Percentiles rank a stretch among this genome's conserved stretches.
Conservation (phyloP, 2,888 invertebrate genomes). For the Drosophila diplacantha region DNA sequence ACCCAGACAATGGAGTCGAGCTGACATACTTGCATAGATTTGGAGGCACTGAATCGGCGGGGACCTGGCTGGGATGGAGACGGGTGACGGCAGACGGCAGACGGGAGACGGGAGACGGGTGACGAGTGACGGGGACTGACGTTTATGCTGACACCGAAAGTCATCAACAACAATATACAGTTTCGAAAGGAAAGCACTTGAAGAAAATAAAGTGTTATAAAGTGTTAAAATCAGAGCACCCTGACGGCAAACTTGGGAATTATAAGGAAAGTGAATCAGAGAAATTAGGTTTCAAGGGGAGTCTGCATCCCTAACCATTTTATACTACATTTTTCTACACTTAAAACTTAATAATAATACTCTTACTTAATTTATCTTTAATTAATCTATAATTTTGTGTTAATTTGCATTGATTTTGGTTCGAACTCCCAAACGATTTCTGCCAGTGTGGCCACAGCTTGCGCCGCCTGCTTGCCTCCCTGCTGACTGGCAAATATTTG, state of each 20-base stretch:
- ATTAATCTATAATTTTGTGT: too few species aligned
- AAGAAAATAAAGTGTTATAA: background rate
- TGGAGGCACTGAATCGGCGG: slow-evolving; percentile 10
- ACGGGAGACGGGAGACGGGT: background rate
- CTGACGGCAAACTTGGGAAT: background rate
- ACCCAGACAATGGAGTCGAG: slow-evolving; percentile 53
- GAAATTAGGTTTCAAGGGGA: too few species aligned
- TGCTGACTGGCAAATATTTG: slow-evolving; percentile 61
- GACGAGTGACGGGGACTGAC: slow-evolving; percentile 38
- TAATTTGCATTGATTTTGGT: background rate
- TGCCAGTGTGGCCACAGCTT: slow-evolving; percentile 7
- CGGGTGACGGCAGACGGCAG: background rate
- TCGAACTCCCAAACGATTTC: background rate
- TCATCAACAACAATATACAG: slow-evolving; percentile 55
- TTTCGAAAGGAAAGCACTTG: slow-evolving; percentile 8
- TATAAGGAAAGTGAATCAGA: too few species aligned
- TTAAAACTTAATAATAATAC: too few species aligned
- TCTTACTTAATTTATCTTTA: too few species aligned
- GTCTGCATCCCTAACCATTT: too few species aligned
- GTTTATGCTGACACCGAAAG: slow-evolving; percentile 68
- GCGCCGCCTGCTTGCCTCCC: slow-evolving; percentile 8
- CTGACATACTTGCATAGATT: slow-evolving; percentile 53
- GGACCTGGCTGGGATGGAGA: too few species aligned
- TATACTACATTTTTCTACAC: too few species aligned
- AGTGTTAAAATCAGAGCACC: too few species aligned